Conservation (phyloP, 2,113 vertebrate genomes). For the Platysteira castanea region DNA sequence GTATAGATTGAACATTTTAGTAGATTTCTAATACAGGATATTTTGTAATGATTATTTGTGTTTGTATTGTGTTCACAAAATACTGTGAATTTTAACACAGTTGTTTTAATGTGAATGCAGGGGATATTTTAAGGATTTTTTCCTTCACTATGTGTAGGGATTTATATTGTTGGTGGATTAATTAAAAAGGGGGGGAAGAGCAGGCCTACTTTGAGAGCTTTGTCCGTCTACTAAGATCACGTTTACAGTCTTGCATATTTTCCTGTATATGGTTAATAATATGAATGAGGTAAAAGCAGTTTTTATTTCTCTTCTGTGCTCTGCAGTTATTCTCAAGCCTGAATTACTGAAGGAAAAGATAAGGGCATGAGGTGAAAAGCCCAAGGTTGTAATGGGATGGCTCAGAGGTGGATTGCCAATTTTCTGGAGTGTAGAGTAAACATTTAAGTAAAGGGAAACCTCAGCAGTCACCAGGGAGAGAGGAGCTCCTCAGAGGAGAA, state of each 20-base stretch:
- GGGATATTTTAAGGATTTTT: neutral
- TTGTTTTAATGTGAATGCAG: neutral
- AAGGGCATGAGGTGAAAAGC: neutral
- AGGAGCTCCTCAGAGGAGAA: neutral
- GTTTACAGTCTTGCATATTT: neutral
- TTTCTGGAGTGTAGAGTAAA: neutral
- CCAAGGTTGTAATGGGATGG: neutral
- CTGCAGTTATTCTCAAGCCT: neutral
- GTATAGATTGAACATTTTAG: neutral
- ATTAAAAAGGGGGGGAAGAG: neutral
- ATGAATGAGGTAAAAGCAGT: neutral
- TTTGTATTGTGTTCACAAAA: neutral
- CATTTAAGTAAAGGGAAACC: slow-evolving; percentile 1
- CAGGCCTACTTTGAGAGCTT: neutral
- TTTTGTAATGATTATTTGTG: neutral
- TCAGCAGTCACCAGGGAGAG: neutral
- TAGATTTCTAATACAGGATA: neutral
- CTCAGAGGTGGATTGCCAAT: neutral
- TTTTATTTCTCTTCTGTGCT: neutral
- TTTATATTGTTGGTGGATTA: neutral
- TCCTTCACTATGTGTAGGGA: neutral
- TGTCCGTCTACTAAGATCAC: neutral
- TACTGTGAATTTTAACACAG: neutral
- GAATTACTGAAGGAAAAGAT: neutral
- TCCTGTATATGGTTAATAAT: neutral